These are phyloP conservation scores for Quadroppia sp. DNA, from an alignment of 2,888 invertebrate species.

Conservation along the genomic window DNA sequence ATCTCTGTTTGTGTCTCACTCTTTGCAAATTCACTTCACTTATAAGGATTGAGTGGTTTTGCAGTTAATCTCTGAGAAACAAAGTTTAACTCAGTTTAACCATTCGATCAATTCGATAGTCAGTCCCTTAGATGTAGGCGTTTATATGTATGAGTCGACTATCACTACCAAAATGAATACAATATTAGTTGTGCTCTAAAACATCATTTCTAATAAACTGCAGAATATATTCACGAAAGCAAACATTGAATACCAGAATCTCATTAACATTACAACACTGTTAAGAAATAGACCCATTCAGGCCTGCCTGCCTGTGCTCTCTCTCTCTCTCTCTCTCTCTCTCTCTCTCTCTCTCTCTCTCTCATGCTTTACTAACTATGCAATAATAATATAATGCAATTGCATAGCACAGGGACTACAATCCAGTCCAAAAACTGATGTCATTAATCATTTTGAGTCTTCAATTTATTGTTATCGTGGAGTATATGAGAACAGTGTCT, in stretches of 20 bases:
- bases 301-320: too few species aligned
- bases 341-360: too few species aligned
- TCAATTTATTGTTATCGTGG: too few species aligned
- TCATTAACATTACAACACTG: background rate
- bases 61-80: conserved; percentile 15
- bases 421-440: too few species aligned
- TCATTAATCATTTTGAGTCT: too few species aligned
- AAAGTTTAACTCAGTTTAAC: conserved; percentile 20
- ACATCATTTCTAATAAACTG: conserved; percentile 13
- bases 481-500: too few species aligned
- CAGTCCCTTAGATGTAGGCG: conserved; percentile 1
- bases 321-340: too few species aligned
- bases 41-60: conserved; percentile 26
- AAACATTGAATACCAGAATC: background rate
- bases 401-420: too few species aligned
- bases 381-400: too few species aligned
- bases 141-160: conserved; percentile 14
- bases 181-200: background rate
- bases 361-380: too few species aligned
- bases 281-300: background rate
- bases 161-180: background rate
- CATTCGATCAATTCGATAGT: conserved; percentile 5
- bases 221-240: background rate
- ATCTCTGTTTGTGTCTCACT: conserved; percentile 1
- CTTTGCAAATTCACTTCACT: conserved; percentile 26